Percentiles rank a stretch among this genome's conserved stretches.
These are phyloP conservation scores for Busseola fusca DNA, from an alignment of 2,888 invertebrate genomes.

Conservation along the genomic window DNA sequence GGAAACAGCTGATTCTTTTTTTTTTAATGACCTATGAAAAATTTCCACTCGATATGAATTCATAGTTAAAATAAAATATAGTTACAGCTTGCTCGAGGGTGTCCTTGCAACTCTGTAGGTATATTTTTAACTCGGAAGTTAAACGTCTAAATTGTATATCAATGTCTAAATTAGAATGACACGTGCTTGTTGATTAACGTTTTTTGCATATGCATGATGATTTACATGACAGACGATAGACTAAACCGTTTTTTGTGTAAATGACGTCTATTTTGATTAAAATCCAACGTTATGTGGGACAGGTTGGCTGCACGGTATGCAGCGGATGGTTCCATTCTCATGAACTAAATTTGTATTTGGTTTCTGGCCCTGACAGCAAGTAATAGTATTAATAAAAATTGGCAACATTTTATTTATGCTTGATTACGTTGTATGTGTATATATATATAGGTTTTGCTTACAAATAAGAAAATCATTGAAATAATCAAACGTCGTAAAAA, in stretches of 20 bases:
- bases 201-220: conserved; percentile 29
- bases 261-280: conserved; percentile 33
- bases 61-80: too few species aligned
- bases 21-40: too few species aligned
- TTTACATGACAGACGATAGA: conserved; percentile 41
- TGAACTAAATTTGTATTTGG: neutral
- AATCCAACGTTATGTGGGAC: neutral
- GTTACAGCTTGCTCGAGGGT: too few species aligned
- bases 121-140: neutral
- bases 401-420: too few species aligned
- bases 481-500: neutral
- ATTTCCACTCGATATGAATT: too few species aligned
- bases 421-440: too few species aligned
- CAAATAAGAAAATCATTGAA: conserved; percentile 1
- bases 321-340: neutral
- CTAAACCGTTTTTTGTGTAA: conserved; percentile 43
- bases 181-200: conserved; percentile 20
- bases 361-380: too few species aligned
- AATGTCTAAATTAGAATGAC: conserved; percentile 27
- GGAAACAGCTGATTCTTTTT: too few species aligned
- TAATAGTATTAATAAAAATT: too few species aligned
- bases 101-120: neutral
- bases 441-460: too few species aligned
- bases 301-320: neutral
- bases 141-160: conserved; percentile 9